Percentiles rank a stretch among this genome's conserved stretches.
Conservation (phyloP, 2,888 invertebrate species). For the Andrena trimmerana region DNA sequence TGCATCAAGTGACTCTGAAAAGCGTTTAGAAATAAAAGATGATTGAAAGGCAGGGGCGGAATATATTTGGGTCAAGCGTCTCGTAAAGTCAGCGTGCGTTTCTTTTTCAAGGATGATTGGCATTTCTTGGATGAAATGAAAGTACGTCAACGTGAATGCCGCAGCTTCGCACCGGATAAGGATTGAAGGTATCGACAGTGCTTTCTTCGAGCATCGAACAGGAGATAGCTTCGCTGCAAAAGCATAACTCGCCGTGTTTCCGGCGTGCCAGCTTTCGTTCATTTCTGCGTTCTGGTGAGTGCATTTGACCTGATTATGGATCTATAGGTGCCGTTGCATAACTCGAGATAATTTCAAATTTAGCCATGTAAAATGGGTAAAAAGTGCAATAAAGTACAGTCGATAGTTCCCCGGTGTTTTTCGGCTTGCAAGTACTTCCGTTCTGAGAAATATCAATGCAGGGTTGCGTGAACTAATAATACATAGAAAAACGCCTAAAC, state of each 20-base stretch:
- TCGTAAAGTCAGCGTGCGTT: conserved; percentile 13
- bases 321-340: neutral
- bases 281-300: conserved; percentile 21
- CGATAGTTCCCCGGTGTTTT: neutral
- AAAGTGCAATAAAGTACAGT: neutral
- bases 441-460: neutral
- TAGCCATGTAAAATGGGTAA: neutral
- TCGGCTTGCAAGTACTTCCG: neutral
- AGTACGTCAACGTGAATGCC: conserved; percentile 29
- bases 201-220: conserved; percentile 52
- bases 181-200: conserved; percentile 58
- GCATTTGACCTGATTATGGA: conserved; percentile 37
- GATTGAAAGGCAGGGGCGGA: neutral
- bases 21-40: neutral
- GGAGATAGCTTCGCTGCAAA: conserved; percentile 39
- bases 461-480: too few species aligned
- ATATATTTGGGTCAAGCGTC: conserved; percentile 26
- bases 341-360: neutral
- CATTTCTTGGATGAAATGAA: conserved; percentile 48
- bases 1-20: neutral
- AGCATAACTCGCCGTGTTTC: neutral
- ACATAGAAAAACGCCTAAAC: too few species aligned
- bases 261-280: conserved; percentile 17
- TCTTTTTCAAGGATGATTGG: conserved; percentile 14
- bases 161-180: conserved; percentile 52